Evolutionary conservation across 2,888 invertebrate genomes (phyloP).

Genomic region (Lycocerus yunnanus): DNA sequence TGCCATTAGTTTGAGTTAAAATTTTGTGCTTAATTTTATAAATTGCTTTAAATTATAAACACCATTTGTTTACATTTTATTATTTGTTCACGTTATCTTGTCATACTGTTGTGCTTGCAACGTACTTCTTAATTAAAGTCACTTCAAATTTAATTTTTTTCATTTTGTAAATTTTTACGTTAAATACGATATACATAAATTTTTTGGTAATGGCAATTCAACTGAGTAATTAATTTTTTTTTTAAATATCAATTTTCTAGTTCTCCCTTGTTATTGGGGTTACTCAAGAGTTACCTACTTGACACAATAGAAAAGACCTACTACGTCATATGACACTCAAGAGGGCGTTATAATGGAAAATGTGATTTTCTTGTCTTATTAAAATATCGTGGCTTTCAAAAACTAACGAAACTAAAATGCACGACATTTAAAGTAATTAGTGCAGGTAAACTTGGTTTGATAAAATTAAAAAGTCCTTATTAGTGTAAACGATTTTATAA

Average conservation of each 20-base stretch:
- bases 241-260: background rate
- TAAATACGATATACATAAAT: too few relatives aligned
- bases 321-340: background rate
- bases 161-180: background rate
- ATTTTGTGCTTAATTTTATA: constrained; percentile 16
- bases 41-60: constrained; percentile 1
- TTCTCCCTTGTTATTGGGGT: background rate
- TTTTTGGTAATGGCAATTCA: background rate
- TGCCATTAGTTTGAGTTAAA: constrained; percentile 11
- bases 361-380: background rate
- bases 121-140: background rate
- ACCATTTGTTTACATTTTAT: constrained; percentile 9
- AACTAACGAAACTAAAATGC: background rate
- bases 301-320: background rate
- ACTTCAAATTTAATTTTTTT: background rate
- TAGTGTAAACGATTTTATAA: background rate
- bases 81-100: constrained; percentile 4
- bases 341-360: background rate
- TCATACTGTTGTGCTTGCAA: background rate
- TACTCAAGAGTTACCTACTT: background rate
- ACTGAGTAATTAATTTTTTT: background rate
- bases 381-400: background rate
- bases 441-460: background rate
- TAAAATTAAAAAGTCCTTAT: background rate
- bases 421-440: background rate